These are phyloP conservation scores for Octopus bimaculoides DNA, from an alignment of 1,140 invertebrate species.

Conservation along the genomic window DNA sequence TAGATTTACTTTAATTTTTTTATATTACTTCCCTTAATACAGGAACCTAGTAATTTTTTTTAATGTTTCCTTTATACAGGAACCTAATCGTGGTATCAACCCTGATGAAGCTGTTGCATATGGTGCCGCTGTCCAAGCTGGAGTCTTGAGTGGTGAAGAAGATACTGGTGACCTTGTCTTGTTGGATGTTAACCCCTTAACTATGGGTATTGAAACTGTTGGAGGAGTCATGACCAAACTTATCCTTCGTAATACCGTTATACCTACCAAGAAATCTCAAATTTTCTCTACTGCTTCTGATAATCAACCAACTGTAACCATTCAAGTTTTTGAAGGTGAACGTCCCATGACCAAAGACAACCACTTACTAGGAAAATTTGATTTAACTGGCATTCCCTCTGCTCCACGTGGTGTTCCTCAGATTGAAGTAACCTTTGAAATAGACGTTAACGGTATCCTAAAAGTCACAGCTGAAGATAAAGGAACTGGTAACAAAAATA, in stretches of 20 bases:
- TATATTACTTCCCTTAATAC: neutral
- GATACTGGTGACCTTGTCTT: slow-evolving; percentile 95
- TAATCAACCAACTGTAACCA: slow-evolving; percentile 98
- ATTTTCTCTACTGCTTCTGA: slow-evolving; percentile 99
- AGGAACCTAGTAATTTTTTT: neutral
- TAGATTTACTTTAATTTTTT: neutral
- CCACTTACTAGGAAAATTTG: slow-evolving; percentile 96
- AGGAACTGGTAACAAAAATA: slow-evolving; percentile 96
- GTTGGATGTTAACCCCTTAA: slow-evolving; percentile 96
- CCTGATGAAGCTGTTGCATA: slow-evolving; percentile 82
- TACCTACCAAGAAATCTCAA: slow-evolving; percentile 99
- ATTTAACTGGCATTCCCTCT: slow-evolving; percentile 96
- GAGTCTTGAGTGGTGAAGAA: slow-evolving; percentile 67
- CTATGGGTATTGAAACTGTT: slow-evolving; percentile 98
- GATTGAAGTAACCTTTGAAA: slow-evolving; percentile 99
- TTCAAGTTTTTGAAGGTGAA: slow-evolving; percentile 97
- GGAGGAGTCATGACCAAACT: slow-evolving; percentile 99
- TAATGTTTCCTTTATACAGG: slow-evolving; percentile 55
- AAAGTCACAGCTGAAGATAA: slow-evolving; percentile 94
- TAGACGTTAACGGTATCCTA: slow-evolving; percentile 97
- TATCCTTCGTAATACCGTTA: slow-evolving; percentile 96
- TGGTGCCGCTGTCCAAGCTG: slow-evolving; percentile 97
- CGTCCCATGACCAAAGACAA: slow-evolving; percentile 99
- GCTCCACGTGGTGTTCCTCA: slow-evolving; percentile 97
- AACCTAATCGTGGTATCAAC: slow-evolving; percentile 96